These are phyloP conservation scores for Periophthalmus magnuspinnatus DNA, from an alignment of 2,797 vertebrate species.

Conservation along the genomic window DNA sequence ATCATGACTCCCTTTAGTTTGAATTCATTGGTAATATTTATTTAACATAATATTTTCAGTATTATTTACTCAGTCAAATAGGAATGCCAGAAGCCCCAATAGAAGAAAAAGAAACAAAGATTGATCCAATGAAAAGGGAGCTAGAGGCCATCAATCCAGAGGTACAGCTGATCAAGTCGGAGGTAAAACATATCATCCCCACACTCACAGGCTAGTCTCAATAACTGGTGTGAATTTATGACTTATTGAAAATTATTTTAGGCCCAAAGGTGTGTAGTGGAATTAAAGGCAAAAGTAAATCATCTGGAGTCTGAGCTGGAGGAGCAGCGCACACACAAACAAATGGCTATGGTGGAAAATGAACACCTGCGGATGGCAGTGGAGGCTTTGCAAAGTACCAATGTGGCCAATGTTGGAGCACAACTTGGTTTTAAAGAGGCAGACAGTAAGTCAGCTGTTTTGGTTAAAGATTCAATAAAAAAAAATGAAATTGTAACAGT, in stretches of 20 bases:
- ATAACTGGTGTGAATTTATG: not conserved
- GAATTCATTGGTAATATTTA: not conserved
- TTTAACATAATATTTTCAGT: constrained; percentile 28
- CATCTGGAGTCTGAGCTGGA: constrained; percentile 71
- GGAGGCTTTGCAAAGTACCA: constrained; percentile 80
- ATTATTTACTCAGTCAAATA: constrained; percentile 61
- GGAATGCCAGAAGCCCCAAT: constrained; percentile 27
- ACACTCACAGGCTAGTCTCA: not conserved
- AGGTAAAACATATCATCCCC: constrained; percentile 36
- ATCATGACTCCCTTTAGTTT: not conserved
- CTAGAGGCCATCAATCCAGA: constrained; percentile 68
- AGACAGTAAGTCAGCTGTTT: constrained; percentile 80
- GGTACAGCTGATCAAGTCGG: constrained; percentile 64
- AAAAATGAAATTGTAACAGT: not conserved
- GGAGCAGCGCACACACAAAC: constrained; percentile 81
- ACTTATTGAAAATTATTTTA: constrained; percentile 31
- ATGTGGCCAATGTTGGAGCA: constrained; percentile 83
- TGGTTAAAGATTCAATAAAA: not conserved
- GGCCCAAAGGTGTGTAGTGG: constrained; percentile 72
- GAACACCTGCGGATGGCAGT: constrained; percentile 89
- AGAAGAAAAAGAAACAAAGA: constrained; percentile 41
- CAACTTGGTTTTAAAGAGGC: constrained; percentile 90
- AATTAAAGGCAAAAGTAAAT: constrained; percentile 74
- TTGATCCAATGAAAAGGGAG: constrained; percentile 59
- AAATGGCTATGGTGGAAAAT: constrained; percentile 86